Percentiles rank a stretch among this genome's conserved stretches.
Evolutionary conservation across 2,888 invertebrate genomes (phyloP).

Genomic region (Philereme vetulata): DNA sequence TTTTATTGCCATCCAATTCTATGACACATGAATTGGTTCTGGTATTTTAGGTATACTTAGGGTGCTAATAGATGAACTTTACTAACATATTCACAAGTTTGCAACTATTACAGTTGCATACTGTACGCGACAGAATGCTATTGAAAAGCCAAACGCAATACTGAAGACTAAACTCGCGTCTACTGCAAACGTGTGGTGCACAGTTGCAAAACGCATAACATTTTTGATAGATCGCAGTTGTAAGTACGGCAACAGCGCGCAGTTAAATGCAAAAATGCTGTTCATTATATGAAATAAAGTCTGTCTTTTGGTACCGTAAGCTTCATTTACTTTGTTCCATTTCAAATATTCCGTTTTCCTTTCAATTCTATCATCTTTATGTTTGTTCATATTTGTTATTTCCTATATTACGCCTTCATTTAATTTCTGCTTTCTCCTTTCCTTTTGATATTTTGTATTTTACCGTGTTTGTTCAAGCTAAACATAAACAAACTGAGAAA

Average conservation of each 20-base stretch:
- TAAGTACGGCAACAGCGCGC: neutral
- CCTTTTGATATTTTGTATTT: no score
- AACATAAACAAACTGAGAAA: no score
- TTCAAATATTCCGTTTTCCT: neutral
- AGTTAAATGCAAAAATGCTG: neutral
- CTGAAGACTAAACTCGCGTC: no score
- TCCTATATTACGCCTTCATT: neutral
- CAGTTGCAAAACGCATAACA: no score
- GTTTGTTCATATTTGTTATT: neutral
- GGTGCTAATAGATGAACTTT: neutral
- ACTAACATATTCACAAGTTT: neutral
- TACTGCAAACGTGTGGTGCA: no score
- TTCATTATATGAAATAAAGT: neutral
- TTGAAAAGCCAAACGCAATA: no score
- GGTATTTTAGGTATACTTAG: conserved; percentile 16
- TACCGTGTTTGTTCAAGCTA: no score
- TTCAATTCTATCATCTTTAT: neutral
- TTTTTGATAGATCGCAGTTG: no score
- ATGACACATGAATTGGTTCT: conserved; percentile 26
- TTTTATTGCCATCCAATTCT: conserved; percentile 37
- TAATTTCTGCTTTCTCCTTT: no score
- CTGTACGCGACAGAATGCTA: no score
- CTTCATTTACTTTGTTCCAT: neutral
- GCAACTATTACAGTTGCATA: neutral
- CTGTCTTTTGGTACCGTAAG: neutral